Conservation (phyloP, 2,888 invertebrate species). For the Stenolophus ochropezus region DNA sequence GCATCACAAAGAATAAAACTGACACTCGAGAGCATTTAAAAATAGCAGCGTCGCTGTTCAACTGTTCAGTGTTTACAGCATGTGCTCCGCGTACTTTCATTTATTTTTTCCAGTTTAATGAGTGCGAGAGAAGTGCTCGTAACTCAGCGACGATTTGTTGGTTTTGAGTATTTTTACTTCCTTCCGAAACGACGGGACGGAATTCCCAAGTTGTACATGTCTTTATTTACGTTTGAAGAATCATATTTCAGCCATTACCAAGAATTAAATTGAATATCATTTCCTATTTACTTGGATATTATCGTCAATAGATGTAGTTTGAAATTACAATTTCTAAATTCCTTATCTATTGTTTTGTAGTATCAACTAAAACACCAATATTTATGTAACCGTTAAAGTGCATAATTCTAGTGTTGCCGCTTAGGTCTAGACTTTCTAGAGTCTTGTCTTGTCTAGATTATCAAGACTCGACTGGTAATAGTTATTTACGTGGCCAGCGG, state of each 20-base stretch:
- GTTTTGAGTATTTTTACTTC: neutral
- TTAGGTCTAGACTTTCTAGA: too few relatives aligned
- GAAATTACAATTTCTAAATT: too few relatives aligned
- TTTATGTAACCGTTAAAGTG: too few relatives aligned
- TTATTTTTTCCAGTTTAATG: slow-evolving; percentile 28
- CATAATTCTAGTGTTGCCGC: too few relatives aligned
- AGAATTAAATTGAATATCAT: neutral
- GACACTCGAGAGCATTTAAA: slow-evolving; percentile 8
- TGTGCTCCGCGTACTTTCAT: neutral
- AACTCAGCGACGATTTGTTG: neutral
- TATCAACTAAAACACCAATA: too few relatives aligned
- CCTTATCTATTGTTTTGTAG: too few relatives aligned
- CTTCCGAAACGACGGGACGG: neutral
- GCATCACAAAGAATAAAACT: slow-evolving; percentile 5
- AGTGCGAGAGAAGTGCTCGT: slow-evolving; percentile 6
- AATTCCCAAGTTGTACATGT: neutral
- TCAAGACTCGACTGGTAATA: too few relatives aligned
- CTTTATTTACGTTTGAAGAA: neutral
- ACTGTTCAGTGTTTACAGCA: slow-evolving; percentile 7
- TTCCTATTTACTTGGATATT: neutral
- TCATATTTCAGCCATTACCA: neutral
- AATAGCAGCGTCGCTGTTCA: neutral
- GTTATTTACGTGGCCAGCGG: too few relatives aligned
- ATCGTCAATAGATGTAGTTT: too few relatives aligned
- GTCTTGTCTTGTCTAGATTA: too few relatives aligned